phyloP scores from a whole-genome alignment of 2,888 invertebrate genomes.

The Thyatira batis region DNA sequence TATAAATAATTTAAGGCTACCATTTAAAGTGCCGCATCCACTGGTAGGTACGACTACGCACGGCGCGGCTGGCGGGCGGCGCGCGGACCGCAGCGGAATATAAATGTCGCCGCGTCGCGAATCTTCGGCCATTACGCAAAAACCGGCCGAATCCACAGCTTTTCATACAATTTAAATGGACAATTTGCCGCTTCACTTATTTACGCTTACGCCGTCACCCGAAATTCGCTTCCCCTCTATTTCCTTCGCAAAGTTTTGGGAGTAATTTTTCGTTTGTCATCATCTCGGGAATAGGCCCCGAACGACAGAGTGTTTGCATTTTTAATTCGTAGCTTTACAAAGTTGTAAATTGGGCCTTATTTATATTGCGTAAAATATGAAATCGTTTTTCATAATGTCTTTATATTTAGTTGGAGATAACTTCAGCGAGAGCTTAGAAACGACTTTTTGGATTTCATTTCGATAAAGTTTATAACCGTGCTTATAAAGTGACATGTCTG shows the following conservation, averaged over 20 bases:
- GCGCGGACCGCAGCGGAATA: constrained; percentile 25
- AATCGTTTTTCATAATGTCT: background rate
- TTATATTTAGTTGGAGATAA: no score
- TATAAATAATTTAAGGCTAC: background rate
- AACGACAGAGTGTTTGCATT: constrained; percentile 17
- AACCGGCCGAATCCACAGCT: constrained; percentile 37
- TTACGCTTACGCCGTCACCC: constrained; percentile 26
- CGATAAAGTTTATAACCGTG: background rate
- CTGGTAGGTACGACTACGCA: background rate
- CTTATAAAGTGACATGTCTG: background rate
- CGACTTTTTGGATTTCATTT: background rate
- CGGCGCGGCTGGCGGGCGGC: background rate
- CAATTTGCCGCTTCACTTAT: constrained; percentile 58
- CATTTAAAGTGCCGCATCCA: background rate
- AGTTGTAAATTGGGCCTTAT: constrained; percentile 9
- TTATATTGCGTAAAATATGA: background rate
- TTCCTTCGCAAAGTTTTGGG: constrained; percentile 25
- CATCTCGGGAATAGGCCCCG: constrained; percentile 25
- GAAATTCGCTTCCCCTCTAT: constrained; percentile 21
- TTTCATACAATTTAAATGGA: constrained; percentile 52
- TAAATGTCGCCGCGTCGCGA: constrained; percentile 25
- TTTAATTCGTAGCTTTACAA: constrained; percentile 14
- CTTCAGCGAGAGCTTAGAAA: background rate
- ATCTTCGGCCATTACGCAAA: constrained; percentile 36
- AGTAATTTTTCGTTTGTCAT: constrained; percentile 38